phyloP scores from a whole-genome alignment of 2,797 vertebrate species.

The Acanthopagrus latus region DNA sequence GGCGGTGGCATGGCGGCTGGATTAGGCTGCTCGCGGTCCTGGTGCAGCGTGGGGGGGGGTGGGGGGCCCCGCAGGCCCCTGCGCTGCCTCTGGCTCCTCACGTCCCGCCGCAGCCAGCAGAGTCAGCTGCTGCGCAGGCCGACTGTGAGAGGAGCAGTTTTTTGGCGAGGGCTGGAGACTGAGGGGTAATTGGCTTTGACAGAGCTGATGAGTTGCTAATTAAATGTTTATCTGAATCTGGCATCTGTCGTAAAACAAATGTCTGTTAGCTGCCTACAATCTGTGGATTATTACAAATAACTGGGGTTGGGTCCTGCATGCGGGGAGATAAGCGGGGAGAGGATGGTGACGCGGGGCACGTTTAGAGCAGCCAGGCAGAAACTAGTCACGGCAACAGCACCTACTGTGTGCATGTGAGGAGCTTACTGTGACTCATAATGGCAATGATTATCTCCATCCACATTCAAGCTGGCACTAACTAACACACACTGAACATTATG shows the following conservation, averaged over 20 bases:
- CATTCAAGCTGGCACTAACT: constrained; percentile 34
- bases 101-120: constrained; percentile 40
- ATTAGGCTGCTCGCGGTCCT: constrained; percentile 39
- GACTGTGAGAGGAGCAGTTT: constrained; percentile 53
- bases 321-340: constrained; percentile 60
- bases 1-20: constrained; percentile 32
- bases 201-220: constrained; percentile 82
- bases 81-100: constrained; percentile 28
- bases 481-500: constrained; percentile 13
- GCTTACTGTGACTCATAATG: constrained; percentile 55
- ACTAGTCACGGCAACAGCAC: constrained; percentile 47
- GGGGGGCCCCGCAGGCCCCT: constrained; percentile 7
- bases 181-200: constrained; percentile 81
- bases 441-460: constrained; percentile 52
- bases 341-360: constrained; percentile 31
- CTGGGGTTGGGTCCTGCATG: constrained; percentile 63
- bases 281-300: constrained; percentile 78
- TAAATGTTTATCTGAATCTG: constrained; percentile 83
- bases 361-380: constrained; percentile 53
- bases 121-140: constrained; percentile 58
- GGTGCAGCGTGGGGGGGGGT: constrained; percentile 4
- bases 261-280: constrained; percentile 77
- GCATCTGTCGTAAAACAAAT: constrained; percentile 82
- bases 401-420: constrained; percentile 40
- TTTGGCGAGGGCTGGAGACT: constrained; percentile 63